Conservation (phyloP, 2,113 vertebrate genomes). For the Athene cunicularia region DNA sequence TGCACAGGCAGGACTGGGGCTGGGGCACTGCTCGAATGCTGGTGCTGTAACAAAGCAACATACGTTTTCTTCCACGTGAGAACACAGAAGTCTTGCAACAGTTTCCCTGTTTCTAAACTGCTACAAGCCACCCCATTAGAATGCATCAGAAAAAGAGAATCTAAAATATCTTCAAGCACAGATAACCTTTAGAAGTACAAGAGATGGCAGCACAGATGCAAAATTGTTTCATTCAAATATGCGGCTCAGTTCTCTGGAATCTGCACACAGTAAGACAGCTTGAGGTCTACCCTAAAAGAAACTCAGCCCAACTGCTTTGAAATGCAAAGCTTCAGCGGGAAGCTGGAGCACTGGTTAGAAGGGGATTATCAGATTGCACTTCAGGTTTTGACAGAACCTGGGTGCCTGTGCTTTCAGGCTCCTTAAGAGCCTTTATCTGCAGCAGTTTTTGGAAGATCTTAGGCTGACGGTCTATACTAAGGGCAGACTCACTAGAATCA, state of each 20-base stretch:
- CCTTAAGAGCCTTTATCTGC: background rate
- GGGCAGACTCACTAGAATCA: background rate
- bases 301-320: background rate
- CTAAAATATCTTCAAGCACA: background rate
- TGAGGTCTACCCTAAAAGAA: background rate
- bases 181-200: background rate
- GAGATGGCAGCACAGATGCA: background rate
- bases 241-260: background rate
- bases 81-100: background rate
- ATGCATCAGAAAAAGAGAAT: background rate
- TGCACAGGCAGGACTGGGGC: background rate
- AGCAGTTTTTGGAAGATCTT: background rate
- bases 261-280: accelerated
- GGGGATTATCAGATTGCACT: background rate
- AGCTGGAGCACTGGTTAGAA: background rate
- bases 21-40: background rate
- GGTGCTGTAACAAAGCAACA: background rate
- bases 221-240: background rate
- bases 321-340: background rate
- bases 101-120: background rate
- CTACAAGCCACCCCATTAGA: background rate
- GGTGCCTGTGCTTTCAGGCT: background rate
- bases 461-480: background rate
- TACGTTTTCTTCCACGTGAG: background rate
- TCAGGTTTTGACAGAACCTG: background rate